Base-by-base conservation (phyloP, 2,113 vertebrate genomes). In the Carettochelys insculpta region DNA sequence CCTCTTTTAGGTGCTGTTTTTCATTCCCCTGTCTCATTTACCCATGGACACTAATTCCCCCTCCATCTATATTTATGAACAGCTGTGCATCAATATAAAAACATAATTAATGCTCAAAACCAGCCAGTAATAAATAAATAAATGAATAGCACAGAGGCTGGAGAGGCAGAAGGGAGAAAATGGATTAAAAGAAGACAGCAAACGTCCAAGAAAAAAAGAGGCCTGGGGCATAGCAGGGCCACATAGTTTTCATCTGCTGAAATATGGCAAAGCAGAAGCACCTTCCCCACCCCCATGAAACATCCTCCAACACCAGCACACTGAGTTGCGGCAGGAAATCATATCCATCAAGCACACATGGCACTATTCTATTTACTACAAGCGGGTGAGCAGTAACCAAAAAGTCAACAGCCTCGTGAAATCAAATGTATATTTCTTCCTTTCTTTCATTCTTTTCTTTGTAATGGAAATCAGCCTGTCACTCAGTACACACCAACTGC, bases 401-500 rank as follows among this genome's bases (percentile, higher is more conserved):
- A 95, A 80, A 88, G 94, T 90, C 90, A 54, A 85, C 92, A 90
- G 94, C 85, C 92, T 90, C 83, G 89, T 90, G 91, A 94, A 94
- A 92, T 53, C 91, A 20, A 92, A 53, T 2, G 52, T 86, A 71
- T 20, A 0, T 88, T 95, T 77, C 77, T 88, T 90, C 93, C 80
- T 56, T 89, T 89, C 86, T 80, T 93, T 76, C 45, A 87, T 86
- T 92, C 34, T 89, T 82, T 88, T 85, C 92, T 87, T 96, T 93
- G 86, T 92, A 24, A 97, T 97, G 95, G 96, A 97, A 97, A 97
- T 96, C 93, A 95, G 91, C 92, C 86, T 90, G 88, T 94, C 96
- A 91, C 88, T 93, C 91, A 93, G 90, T 94, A 78, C 1, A 5
- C 87, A 96, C 91, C 94, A 92, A 97, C 87, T 91, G 97, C 95